Evolutionary conservation across 2,888 invertebrate species (phyloP).

Genomic region (Tribolium freemani): DNA sequence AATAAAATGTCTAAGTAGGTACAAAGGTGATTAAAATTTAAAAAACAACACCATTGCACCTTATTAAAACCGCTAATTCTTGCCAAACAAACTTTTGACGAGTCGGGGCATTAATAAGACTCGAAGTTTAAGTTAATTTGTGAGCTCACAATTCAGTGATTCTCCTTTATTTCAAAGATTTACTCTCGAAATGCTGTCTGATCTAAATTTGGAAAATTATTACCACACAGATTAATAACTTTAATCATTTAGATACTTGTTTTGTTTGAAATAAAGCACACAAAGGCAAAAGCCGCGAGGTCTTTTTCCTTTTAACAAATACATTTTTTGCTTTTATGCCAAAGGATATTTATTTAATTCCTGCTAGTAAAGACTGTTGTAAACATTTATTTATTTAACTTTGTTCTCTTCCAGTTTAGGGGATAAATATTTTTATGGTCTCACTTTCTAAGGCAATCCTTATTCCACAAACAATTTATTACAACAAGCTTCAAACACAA

Average conservation of each 20-base stretch:
- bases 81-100: constrained; percentile 8
- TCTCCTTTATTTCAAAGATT: constrained; percentile 24
- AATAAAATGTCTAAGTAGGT: neutral
- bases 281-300: constrained; percentile 9
- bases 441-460: neutral
- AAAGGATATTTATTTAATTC: neutral
- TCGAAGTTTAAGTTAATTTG: constrained; percentile 22
- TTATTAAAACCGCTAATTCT: constrained; percentile 5
- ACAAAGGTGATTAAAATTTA: neutral
- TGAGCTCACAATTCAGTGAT: neutral
- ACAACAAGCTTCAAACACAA: neutral
- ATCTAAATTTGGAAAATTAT: constrained; percentile 8
- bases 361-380: neutral
- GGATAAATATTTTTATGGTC: neutral
- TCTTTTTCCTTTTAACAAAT: neutral
- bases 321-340: neutral
- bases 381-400: neutral
- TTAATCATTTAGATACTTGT: constrained; percentile 2
- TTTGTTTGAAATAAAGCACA: constrained; percentile 3
- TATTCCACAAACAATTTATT: neutral
- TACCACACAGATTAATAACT: constrained; percentile 19
- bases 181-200: constrained; percentile 19
- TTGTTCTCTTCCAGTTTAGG: neutral
- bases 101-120: constrained; percentile 11
- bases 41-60: neutral